Percentiles rank a stretch among this genome's conserved stretches.
Conservation (phyloP, 2,888 invertebrate genomes). For the Orchesellides sinensis region DNA sequence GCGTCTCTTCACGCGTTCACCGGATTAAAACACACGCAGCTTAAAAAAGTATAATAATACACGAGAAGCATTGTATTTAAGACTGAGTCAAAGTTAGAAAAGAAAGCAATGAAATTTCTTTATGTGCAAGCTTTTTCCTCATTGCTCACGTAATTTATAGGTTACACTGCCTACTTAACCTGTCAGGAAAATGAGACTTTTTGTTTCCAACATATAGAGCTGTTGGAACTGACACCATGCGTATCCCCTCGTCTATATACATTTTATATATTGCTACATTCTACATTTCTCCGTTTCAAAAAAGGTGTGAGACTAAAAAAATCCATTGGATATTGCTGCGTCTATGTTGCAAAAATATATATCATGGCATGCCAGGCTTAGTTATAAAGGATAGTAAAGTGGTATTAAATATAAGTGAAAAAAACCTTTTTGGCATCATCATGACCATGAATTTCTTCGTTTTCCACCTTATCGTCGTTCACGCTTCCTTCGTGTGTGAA, state of each 20-base stretch:
- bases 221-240: background rate
- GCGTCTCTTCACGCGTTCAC: background rate
- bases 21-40: slow-evolving; percentile 21
- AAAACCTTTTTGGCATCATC: slow-evolving; percentile 57
- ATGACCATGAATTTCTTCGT: slow-evolving; percentile 50
- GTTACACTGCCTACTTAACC: slow-evolving; percentile 48
- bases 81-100: background rate
- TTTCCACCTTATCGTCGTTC: slow-evolving; percentile 25
- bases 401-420: slow-evolving; percentile 47
- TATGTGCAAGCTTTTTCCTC: slow-evolving; percentile 38
- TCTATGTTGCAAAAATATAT: slow-evolving; percentile 2
- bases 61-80: background rate
- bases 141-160: slow-evolving; percentile 54
- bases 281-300: background rate
- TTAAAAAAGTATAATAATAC: slow-evolving; percentile 13
- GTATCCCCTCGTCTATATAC: too few species aligned
- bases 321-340: too few species aligned
- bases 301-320: background rate
- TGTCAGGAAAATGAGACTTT: slow-evolving; percentile 57
- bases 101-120: slow-evolving; percentile 17
- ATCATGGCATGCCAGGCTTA: slow-evolving; percentile 10
- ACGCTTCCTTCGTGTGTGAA: background rate
- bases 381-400: background rate
- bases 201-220: slow-evolving; percentile 25
- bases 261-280: background rate